Conservation (phyloP, 2,797 vertebrate genomes). For the Pitangus sulphuratus region DNA sequence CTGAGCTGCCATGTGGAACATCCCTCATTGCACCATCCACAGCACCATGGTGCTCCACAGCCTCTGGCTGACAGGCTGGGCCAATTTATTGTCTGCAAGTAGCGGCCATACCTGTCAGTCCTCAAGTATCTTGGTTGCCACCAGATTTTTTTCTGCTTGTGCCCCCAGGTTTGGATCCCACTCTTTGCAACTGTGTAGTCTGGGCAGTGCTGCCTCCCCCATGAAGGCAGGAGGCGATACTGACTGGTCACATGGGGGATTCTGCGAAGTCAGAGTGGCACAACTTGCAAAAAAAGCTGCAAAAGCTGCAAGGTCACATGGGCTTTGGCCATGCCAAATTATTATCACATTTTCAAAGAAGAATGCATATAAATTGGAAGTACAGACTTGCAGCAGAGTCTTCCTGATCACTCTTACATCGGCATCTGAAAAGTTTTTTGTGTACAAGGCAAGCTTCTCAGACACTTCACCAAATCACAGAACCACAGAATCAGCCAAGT, state of each 20-base stretch:
- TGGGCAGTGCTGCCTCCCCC: background rate
- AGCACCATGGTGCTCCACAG: background rate
- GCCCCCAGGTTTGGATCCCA: background rate
- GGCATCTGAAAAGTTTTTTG: background rate
- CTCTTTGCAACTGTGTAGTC: accelerated
- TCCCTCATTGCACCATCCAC: background rate
- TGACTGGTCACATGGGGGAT: accelerated
- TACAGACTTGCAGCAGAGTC: background rate
- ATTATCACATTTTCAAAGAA: background rate
- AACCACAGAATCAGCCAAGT: background rate
- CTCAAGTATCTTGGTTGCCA: background rate
- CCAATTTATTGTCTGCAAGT: background rate
- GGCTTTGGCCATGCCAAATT: background rate
- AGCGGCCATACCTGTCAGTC: background rate
- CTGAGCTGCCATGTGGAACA: background rate
- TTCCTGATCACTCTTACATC: background rate
- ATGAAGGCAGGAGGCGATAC: background rate
- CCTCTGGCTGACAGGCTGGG: background rate
- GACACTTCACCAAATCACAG: background rate
- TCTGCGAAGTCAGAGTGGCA: background rate
- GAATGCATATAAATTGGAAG: background rate
- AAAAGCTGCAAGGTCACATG: background rate
- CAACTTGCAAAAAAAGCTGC: background rate
- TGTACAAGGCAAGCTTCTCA: background rate
- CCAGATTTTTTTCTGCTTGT: background rate